Evolutionary conservation across 2,888 invertebrate genomes (phyloP), one percentile per base, ranked within the genome.

Genomic region (Calameuta pallipes): DNA sequence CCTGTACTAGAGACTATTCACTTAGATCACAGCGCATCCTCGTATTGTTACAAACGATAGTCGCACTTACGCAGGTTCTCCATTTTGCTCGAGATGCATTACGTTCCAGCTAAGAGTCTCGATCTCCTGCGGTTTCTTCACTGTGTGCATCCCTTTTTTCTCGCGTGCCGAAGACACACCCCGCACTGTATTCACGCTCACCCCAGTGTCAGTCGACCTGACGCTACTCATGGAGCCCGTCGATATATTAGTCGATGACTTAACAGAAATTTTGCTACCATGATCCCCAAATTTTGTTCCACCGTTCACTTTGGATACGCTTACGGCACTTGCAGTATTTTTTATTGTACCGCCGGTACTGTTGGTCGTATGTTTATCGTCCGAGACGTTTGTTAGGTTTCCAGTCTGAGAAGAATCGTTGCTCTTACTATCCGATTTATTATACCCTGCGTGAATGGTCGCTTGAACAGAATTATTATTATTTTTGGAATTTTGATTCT

Each of bases 61-160:
- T 23, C 23, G 23, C 23, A 89, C 89, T 89, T 80, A 89, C 89
- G 87, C 85, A 11, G 89, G 86, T 37, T 89, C 89, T 13, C 89
- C 88, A 78, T 89, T 89, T 69, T 87, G 85, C 73, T 89, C 89
- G 34, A 85, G 79, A 73, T 88, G 85, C 82, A 87, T 87, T 41
- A 91, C 84, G 80, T 91, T 91, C 4, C 91, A 91, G 79, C 91
- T 91, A 30, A 91, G 85, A 4, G 91, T 91, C 79, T 91, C 91
- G 78, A 91, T 91, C 76, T 90, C 90, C 73, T 90, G 88, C 4
- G 88, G 76, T 23, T 87, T 85, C 80, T 91, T 90, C 78, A 91
- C 88, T 79, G 88, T 80, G 80, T 91, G 90, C 75, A 89, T 85
- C 0, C 91, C 91, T 69, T 84, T 86, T 75, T 90, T 91, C 80